phyloP scores from a whole-genome alignment of 2,797 vertebrate genomes.

The Florisuga fusca region DNA sequence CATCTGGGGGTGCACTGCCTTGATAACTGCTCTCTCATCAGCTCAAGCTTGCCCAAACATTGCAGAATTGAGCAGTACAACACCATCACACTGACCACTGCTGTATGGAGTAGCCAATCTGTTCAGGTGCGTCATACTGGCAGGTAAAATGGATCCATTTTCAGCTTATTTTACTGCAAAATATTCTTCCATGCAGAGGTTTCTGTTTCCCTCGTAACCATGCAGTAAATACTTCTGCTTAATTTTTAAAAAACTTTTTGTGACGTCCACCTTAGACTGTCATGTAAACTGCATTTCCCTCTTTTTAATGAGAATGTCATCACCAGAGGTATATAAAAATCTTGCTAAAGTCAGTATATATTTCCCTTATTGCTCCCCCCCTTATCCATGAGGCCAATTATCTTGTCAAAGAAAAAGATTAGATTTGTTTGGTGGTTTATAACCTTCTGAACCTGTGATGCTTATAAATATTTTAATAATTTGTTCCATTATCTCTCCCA shows the following conservation, averaged over 20 bases:
- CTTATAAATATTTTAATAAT: constrained; percentile 75
- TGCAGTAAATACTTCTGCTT: background rate
- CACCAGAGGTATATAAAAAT: constrained; percentile 45
- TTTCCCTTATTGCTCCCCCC: background rate
- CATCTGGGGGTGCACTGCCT: rapidly evolving
- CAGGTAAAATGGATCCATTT: background rate
- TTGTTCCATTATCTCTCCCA: constrained; percentile 70
- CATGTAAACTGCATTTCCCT: background rate
- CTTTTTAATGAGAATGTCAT: constrained; percentile 12
- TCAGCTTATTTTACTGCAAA: background rate
- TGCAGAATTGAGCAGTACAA: background rate
- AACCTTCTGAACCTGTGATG: constrained; percentile 66
- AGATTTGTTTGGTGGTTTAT: constrained; percentile 68
- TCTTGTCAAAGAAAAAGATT: constrained; percentile 66
- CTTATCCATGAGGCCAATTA: constrained; percentile 59
- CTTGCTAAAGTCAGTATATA: constrained; percentile 26
- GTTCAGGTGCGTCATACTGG: background rate
- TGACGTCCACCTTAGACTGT: background rate
- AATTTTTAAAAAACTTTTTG: constrained; percentile 16
- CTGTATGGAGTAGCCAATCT: background rate
- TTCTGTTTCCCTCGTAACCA: background rate
- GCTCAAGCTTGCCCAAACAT: background rate
- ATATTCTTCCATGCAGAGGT: rapidly evolving
- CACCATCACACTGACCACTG: background rate
- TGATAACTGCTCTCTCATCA: background rate